Evolutionary conservation across 2,888 invertebrate species (phyloP), one percentile per base, ranked within the genome.

Genomic region (Neelides folsomi): DNA sequence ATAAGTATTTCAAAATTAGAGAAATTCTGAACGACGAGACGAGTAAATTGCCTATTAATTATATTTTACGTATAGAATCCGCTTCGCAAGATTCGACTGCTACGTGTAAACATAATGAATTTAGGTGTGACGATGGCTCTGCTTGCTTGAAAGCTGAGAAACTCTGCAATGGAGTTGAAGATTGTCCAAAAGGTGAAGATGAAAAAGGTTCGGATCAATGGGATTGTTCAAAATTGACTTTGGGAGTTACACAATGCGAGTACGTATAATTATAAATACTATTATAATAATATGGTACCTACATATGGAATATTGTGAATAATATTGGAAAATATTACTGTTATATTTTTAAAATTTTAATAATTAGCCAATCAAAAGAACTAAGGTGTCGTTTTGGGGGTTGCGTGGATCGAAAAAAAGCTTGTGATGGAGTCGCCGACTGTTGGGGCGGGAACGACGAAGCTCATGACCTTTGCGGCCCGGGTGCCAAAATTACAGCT

Each of bases 371-470:
- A 15, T 27, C 19, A 15, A 47, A 27, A 2, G 52, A 58, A 20
- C 52, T 58, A 10, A 58, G 56, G 46, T 64, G 64, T 42, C 49
- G 64, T 38, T 60, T 60, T 43, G 64, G 64, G 6, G 62, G 60
- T 0, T 64, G 64, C 39, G 49, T 64, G 9, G 41, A 53, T 9
- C 49, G 53, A 43, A 41, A 15, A 1, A 47, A 55, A 41, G 43
- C 56, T 16, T 64, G 64, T 43, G 54, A 64, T 42, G 58, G 57
- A 12, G 40, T 47, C 6, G 35, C 51, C 8, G 58, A 62, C 42
- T 62, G 62, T 43, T 62, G 56, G 56, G 63, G 63, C n/a, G 61
- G 57, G 20, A 57, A 57, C 19, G 63, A 63, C 40, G 63, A 63
- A 53, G 52, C 59, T 6, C 38, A 43, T 3, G 63, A 63, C 43